phyloP scores from a whole-genome alignment of 1,140 invertebrate genomes.

The Papilio polyxenes region DNA sequence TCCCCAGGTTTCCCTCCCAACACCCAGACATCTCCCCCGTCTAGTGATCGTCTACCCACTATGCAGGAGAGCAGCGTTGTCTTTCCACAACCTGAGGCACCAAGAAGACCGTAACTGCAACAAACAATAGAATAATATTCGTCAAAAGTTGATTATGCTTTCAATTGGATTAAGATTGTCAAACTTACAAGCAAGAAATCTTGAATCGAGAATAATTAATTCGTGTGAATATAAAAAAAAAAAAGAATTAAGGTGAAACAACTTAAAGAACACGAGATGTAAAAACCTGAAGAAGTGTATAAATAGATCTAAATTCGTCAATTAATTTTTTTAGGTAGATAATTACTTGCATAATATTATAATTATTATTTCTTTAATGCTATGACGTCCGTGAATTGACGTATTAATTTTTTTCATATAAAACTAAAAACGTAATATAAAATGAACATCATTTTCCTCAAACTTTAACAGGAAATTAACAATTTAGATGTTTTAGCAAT shows the following conservation, averaged over 20 bases:
- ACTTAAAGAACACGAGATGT: not conserved
- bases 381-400: not conserved
- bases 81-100: constrained; percentile 92
- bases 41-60: constrained; percentile 88
- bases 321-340: not conserved
- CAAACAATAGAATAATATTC: constrained; percentile 13
- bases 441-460: not conserved
- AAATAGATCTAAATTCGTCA: not conserved
- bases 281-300: not conserved
- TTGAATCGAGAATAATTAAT: not conserved
- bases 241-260: not conserved
- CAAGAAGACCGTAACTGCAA: constrained; percentile 91
- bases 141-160: too few species aligned
- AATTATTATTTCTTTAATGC: not conserved
- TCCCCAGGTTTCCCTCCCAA: constrained; percentile 89
- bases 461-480: not conserved
- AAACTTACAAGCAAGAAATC: too few species aligned
- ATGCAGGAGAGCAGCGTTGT: constrained; percentile 93
- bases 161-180: too few species aligned
- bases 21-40: constrained; percentile 89
- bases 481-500: too few species aligned
- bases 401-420: not conserved
- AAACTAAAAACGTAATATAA: not conserved
- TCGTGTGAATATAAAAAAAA: too few species aligned
- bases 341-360: not conserved